These are phyloP conservation scores for Steinernema hermaphroditum DNA, from an alignment of 2,888 invertebrate species.

Conservation along the genomic window DNA sequence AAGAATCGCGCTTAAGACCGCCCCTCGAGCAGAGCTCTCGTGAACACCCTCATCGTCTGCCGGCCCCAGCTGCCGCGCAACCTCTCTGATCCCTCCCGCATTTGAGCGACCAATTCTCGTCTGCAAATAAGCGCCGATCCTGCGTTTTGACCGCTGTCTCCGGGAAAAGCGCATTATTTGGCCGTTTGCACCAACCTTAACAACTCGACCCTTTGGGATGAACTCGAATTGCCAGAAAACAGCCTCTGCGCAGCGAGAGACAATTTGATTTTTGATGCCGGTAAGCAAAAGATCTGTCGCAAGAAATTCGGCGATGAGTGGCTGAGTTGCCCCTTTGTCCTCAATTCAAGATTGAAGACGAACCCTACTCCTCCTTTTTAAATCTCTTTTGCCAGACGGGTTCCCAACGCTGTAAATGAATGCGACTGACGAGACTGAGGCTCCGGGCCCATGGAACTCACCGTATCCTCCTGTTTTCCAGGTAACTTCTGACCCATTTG, in stretches of 20 bases:
- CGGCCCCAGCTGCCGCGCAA: conserved; percentile 30
- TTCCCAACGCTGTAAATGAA: conserved; percentile 8
- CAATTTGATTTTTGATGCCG: conserved; percentile 9
- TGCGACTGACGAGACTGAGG: conserved; percentile 36
- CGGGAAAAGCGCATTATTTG: conserved; percentile 5
- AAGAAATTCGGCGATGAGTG: neutral
- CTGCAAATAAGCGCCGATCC: conserved; percentile 31
- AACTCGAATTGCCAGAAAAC: neutral
- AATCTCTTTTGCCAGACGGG: conserved; percentile 12
- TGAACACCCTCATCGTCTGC: conserved; percentile 23
- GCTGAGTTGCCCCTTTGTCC: neutral
- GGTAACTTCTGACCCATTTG: conserved; percentile 34
- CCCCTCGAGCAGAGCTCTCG: conserved; percentile 27
- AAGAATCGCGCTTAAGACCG: conserved; percentile 31
- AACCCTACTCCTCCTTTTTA: neutral
- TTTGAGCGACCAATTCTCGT: conserved; percentile 27
- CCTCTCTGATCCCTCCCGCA: conserved; percentile 30
- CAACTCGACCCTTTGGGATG: conserved; percentile 1
- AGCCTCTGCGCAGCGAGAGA: conserved; percentile 10
- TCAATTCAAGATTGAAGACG: neutral
- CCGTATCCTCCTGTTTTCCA: conserved; percentile 50
- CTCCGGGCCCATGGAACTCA: conserved; percentile 49
- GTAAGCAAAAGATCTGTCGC: conserved; percentile 24
- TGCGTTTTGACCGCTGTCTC: conserved; percentile 26
- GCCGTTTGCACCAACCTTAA: conserved; percentile 21